Conservation (phyloP, 1,140 invertebrate species). For the Lepeophtheirus salmonis region DNA sequence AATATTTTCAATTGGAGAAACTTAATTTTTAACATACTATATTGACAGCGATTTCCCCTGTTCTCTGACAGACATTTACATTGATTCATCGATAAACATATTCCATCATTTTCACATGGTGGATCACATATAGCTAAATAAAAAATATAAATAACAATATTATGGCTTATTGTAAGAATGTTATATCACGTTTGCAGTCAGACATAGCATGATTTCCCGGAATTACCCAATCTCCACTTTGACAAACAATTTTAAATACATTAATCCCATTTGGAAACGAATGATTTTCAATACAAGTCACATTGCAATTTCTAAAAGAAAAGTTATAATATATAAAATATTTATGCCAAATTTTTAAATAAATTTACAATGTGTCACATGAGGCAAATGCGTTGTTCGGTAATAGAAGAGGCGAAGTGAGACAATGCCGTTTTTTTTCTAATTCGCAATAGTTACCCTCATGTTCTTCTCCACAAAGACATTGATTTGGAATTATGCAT, state of each 20-base stretch:
- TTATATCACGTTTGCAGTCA: slow-evolving; percentile 43
- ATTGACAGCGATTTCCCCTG: slow-evolving; percentile 50
- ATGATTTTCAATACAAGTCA: slow-evolving; percentile 38
- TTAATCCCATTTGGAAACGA: slow-evolving; percentile 42
- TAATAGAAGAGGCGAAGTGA: slow-evolving; percentile 36
- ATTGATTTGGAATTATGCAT: slow-evolving; percentile 45
- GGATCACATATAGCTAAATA: slow-evolving; percentile 44
- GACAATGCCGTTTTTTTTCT: slow-evolving; percentile 41
- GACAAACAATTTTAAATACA: slow-evolving; percentile 38
- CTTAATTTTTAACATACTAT: slow-evolving; percentile 34
- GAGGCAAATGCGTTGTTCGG: slow-evolving; percentile 40
- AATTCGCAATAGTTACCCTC: slow-evolving; percentile 51
- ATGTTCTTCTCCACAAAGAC: slow-evolving; percentile 46
- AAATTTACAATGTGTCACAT: slow-evolving; percentile 42
- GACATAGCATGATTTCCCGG: slow-evolving; percentile 36
- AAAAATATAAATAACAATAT: neutral
- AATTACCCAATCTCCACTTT: slow-evolving; percentile 41
- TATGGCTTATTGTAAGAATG: no score
- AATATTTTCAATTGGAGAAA: neutral
- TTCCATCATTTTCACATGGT: slow-evolving; percentile 49
- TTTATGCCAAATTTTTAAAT: neutral
- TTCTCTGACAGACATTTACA: slow-evolving; percentile 51
- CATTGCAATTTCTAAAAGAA: slow-evolving; percentile 34
- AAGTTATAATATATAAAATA: neutral
- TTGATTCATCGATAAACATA: slow-evolving; percentile 45